Percentiles rank a stretch among this genome's conserved stretches.
phyloP scores from a whole-genome alignment of 2,888 invertebrate genomes.

The Physocephala rufipes region DNA sequence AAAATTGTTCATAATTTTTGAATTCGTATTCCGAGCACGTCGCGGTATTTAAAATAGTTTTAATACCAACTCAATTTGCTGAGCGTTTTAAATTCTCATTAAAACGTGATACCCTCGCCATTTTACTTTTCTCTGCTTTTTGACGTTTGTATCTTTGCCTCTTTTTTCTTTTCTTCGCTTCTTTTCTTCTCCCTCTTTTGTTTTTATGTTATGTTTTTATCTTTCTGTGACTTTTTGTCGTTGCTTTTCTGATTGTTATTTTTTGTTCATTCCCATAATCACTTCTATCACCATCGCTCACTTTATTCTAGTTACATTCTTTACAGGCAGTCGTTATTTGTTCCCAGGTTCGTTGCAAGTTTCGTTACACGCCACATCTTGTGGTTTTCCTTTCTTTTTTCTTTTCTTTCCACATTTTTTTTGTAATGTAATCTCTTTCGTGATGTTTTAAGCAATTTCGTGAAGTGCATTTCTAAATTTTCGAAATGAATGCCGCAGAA shows the following conservation, averaged over 20 bases:
- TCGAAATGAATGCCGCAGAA: neutral
- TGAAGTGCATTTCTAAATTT: neutral
- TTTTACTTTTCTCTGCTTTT: neutral
- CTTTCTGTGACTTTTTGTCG: neutral
- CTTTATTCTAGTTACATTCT: neutral
- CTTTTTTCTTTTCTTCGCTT: too few species aligned
- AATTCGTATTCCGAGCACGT: slow-evolving; percentile 17
- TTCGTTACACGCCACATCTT: neutral
- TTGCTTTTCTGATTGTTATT: too few species aligned
- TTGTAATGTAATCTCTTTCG: neutral
- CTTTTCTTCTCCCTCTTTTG: neutral
- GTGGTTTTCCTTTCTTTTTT: neutral
- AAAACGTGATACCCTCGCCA: neutral
- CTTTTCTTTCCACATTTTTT: neutral
- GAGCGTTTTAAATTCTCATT: slow-evolving; percentile 15
- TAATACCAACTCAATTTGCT: slow-evolving; percentile 27
- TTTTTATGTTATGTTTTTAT: neutral
- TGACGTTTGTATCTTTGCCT: neutral
- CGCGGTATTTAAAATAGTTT: slow-evolving; percentile 23
- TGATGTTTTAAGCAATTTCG: neutral
- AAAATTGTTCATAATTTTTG: neutral
- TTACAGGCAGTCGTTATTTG: slow-evolving; percentile 11
- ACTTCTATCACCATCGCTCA: too few species aligned
- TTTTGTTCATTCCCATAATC: too few species aligned
- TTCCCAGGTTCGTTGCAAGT: neutral